Evolutionary conservation across 2,888 invertebrate genomes (phyloP), one percentile per base, ranked within the genome.

Genomic region (Drosophila acutilabella): DNA sequence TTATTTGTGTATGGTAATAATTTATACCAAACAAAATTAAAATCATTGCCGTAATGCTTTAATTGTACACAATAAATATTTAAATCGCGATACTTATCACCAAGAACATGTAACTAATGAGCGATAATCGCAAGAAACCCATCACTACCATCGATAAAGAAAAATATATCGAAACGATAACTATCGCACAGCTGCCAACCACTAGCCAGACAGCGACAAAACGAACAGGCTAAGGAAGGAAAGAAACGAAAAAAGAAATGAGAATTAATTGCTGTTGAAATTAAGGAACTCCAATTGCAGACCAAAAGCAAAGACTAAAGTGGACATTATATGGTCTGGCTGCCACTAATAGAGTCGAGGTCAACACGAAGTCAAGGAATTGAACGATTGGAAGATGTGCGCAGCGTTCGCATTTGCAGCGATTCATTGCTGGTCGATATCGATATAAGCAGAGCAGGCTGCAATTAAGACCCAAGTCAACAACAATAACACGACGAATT

Each of bases 361-460:
- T 51, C 52, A 44, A 59, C 51, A 56, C 36, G 42, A 62, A 62
- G 13, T 41, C 41, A 11, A 33, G 60, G 50, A 62, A 42, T 57
- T 45, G 41, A 54, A 53, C 52, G 56, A 68, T 68, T 53, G 69
- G 50, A 76, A 72, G 78, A 81, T 84, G 74, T 81, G 81, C 81
- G 81, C 80, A 85, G 76, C 70, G 71, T 64, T 76, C 57, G 52
- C 61, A 58, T 41, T 47, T 59, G 76, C 71, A 74, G 65, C 78
- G 71, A 71, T 61, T 64, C 68, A 67, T 53, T 81, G 79, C 68
- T 79, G 77, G 71, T 77, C 74, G 74, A 81, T 72, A 84, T 80
- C 74, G 74, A 81, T 72, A 84, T 80, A 72, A 70, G 61, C 48
- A 30, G 57, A 52, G 33, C 48, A 70, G 45, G 61, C 58, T 53